Evolutionary conservation across 2,113 vertebrate species (phyloP).

Genomic region (Colistium nudipinnis): DNA sequence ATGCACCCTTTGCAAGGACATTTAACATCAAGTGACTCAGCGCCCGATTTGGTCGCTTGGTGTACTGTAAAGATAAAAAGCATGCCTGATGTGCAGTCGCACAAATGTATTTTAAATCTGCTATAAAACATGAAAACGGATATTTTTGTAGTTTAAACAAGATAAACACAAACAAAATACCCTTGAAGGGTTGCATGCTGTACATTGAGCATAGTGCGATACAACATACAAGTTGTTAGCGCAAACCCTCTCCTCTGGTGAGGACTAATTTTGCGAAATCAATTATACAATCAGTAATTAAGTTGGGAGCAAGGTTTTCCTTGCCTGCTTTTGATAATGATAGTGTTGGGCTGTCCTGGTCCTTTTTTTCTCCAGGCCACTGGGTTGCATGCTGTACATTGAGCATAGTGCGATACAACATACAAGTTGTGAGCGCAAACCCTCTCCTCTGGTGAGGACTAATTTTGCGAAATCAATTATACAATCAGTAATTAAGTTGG

Average conservation of each 20-base stretch:
- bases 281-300: slow-evolving; percentile 18
- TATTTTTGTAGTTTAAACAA: slow-evolving; percentile 72
- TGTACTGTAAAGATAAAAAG: slow-evolving; percentile 33
- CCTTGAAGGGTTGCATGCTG: slow-evolving; percentile 54
- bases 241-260: not conserved
- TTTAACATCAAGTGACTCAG: slow-evolving; percentile 4
- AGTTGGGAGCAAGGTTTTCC: too few relatives aligned
- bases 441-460: not conserved
- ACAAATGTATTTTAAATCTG: slow-evolving; percentile 44
- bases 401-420: slow-evolving; percentile 24
- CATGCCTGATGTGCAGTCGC: slow-evolving; percentile 62
- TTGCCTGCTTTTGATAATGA: too few relatives aligned
- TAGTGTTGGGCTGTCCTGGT: too few relatives aligned
- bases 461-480: slow-evolving; percentile 16
- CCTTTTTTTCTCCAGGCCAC: not conserved
- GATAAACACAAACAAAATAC: slow-evolving; percentile 2
- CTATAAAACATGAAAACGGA: slow-evolving; percentile 56
- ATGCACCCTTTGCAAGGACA: slow-evolving; percentile 14
- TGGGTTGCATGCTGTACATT: slow-evolving; percentile 60
- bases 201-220: slow-evolving; percentile 30
- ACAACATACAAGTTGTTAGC: slow-evolving; percentile 14
- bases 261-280: slow-evolving; percentile 7
- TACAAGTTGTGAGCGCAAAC: slow-evolving; percentile 6
- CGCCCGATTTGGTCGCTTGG: slow-evolving; percentile 24
- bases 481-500: slow-evolving; percentile 10